A percentile compares a stretch with the other conserved stretches of the same genome.
Conservation (phyloP, 1,140 invertebrate species). For the Mamestra configurata region DNA sequence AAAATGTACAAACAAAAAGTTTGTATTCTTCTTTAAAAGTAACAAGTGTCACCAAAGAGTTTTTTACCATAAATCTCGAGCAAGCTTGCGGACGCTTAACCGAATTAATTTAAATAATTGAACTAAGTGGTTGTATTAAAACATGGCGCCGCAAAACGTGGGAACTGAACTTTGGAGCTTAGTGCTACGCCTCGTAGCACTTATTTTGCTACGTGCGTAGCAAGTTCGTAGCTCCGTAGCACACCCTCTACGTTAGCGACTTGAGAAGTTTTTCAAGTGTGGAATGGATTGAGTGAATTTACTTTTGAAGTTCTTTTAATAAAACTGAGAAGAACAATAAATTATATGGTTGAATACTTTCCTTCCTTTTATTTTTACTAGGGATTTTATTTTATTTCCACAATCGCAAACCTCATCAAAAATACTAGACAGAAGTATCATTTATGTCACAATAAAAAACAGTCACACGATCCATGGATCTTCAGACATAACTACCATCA, state of each 20-base stretch:
- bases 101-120: slow-evolving; percentile 41
- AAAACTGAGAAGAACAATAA: background rate
- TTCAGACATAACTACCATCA: slow-evolving; percentile 11
- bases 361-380: background rate
- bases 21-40: slow-evolving; percentile 15
- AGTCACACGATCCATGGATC: background rate
- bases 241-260: slow-evolving; percentile 22
- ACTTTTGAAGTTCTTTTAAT: slow-evolving; percentile 1
- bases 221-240: slow-evolving; percentile 40
- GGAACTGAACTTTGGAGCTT: slow-evolving; percentile 15
- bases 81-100: slow-evolving; percentile 30
- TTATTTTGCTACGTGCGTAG: slow-evolving; percentile 54
- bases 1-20: slow-evolving; percentile 2
- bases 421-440: background rate
- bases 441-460: slow-evolving; percentile 32
- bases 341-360: background rate
- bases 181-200: slow-evolving; percentile 53
- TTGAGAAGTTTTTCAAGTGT: slow-evolving; percentile 20
- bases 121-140: slow-evolving; percentile 36
- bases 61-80: slow-evolving; percentile 28
- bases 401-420: slow-evolving; percentile 4
- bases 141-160: slow-evolving; percentile 1
- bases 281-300: slow-evolving; percentile 13
- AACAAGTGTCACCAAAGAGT: background rate
- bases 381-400: slow-evolving; percentile 2